Percentiles rank a stretch among this genome's conserved stretches.
phyloP scores from a whole-genome alignment of 1,140 invertebrate genomes.

The Zaprionus davidi region DNA sequence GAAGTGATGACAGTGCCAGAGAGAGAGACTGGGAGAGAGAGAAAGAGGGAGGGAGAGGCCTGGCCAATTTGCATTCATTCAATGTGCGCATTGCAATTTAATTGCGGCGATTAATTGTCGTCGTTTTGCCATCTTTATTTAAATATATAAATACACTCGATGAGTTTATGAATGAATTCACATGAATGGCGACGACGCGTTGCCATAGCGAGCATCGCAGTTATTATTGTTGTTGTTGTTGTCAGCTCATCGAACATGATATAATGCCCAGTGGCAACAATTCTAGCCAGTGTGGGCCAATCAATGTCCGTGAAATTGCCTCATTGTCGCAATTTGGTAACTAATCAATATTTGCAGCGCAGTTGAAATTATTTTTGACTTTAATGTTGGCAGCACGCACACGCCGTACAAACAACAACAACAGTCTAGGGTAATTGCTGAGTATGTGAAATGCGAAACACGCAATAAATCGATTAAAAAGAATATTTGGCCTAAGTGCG shows the following conservation, averaged over 20 bases:
- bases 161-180: conserved; percentile 59
- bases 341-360: conserved; percentile 56
- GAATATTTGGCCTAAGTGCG: conserved; percentile 60
- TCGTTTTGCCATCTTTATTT: conserved; percentile 39
- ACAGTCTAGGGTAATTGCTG: conserved; percentile 51
- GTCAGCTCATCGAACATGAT: conserved; percentile 34
- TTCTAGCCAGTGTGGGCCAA: not conserved
- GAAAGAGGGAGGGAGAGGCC: not conserved
- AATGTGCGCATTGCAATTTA: conserved; percentile 63
- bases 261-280: conserved; percentile 13
- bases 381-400: conserved; percentile 62
- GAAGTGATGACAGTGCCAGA: conserved; percentile 27
- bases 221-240: not conserved
- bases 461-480: conserved; percentile 81
- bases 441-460: conserved; percentile 64
- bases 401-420: conserved; percentile 11
- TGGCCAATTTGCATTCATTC: conserved; percentile 49
- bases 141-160: conserved; percentile 5
- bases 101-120: conserved; percentile 61
- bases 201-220: conserved; percentile 19
- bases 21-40: not conserved
- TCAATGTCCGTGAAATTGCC: conserved; percentile 28
- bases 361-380: conserved; percentile 79
- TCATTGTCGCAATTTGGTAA: conserved; percentile 25
- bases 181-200: conserved; percentile 10